A percentile compares a stretch with the other conserved stretches of the same genome.
phyloP scores from a whole-genome alignment of 2,888 invertebrate species.

The Acrobasis repandana region DNA sequence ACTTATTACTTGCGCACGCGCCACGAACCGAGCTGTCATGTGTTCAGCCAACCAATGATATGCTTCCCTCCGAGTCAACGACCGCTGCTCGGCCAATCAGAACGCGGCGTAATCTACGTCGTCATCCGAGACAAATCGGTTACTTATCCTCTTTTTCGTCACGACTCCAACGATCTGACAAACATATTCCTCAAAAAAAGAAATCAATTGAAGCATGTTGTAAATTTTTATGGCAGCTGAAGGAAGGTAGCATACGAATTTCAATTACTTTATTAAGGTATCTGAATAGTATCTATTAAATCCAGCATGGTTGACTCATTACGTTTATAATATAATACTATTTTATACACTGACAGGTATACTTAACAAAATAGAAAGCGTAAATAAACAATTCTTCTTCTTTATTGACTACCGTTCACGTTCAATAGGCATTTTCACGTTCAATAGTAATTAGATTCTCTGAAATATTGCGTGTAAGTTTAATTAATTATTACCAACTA shows the following conservation, averaged over 20 bases:
- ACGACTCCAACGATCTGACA: slow-evolving; percentile 49
- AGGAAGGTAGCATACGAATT: neutral
- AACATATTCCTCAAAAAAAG: slow-evolving; percentile 11
- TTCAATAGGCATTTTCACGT: neutral
- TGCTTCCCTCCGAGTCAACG: slow-evolving; percentile 60
- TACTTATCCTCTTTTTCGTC: slow-evolving; percentile 58
- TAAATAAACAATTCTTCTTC: neutral
- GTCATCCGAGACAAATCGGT: slow-evolving; percentile 71
- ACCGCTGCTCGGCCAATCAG: slow-evolving; percentile 61
- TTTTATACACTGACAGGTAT: neutral
- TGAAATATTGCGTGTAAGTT: too few relatives aligned
- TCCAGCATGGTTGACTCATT: too few relatives aligned
- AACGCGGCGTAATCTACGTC: slow-evolving; percentile 49
- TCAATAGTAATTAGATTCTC: neutral
- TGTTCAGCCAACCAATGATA: slow-evolving; percentile 36
- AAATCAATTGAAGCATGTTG: slow-evolving; percentile 4
- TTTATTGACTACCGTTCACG: neutral
- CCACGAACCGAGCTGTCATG: slow-evolving; percentile 38
- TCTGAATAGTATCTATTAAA: too few relatives aligned
- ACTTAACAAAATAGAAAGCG: neutral
- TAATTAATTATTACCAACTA: too few relatives aligned
- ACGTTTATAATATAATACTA: too few relatives aligned
- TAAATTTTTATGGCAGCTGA: slow-evolving; percentile 22
- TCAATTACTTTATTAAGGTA: too few relatives aligned
- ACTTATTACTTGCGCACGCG: slow-evolving; percentile 27